Evolutionary conservation across 2,113 vertebrate genomes (phyloP).

Genomic region (Picathartes gymnocephalus): DNA sequence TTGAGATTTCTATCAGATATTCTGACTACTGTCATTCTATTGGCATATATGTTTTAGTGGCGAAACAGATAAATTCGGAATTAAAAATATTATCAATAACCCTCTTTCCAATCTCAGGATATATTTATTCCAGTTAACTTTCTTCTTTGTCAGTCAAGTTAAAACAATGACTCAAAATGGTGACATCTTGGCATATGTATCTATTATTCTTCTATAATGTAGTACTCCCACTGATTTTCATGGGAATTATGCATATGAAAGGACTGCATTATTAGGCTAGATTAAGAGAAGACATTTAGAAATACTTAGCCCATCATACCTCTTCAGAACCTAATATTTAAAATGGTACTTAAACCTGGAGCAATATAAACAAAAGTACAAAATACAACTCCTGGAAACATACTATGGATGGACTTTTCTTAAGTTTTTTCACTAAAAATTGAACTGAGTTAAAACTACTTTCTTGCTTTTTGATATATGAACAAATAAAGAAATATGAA

Average conservation of each 20-base stretch:
- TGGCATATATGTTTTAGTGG: not conserved
- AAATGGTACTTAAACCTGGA: not conserved
- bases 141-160: not conserved
- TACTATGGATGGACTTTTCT: not conserved
- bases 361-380: not conserved
- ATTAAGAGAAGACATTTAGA: not conserved
- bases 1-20: not conserved
- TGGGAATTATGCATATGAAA: not conserved
- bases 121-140: not conserved
- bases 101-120: not conserved
- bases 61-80: not conserved
- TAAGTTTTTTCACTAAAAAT: not conserved
- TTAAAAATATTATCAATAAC: not conserved
- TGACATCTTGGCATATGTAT: not conserved
- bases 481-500: not conserved
- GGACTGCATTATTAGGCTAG: not conserved
- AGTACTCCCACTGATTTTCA: not conserved
- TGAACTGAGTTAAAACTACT: not conserved
- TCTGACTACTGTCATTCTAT: not conserved
- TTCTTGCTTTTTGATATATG: not conserved
- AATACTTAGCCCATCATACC: not conserved
- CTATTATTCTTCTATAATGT: not conserved
- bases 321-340: slow-evolving; percentile 1
- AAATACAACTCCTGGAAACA: not conserved
- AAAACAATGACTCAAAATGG: not conserved